Evolutionary conservation across 2,888 invertebrate species (phyloP).

Genomic region (Ctenicera cuprea): DNA sequence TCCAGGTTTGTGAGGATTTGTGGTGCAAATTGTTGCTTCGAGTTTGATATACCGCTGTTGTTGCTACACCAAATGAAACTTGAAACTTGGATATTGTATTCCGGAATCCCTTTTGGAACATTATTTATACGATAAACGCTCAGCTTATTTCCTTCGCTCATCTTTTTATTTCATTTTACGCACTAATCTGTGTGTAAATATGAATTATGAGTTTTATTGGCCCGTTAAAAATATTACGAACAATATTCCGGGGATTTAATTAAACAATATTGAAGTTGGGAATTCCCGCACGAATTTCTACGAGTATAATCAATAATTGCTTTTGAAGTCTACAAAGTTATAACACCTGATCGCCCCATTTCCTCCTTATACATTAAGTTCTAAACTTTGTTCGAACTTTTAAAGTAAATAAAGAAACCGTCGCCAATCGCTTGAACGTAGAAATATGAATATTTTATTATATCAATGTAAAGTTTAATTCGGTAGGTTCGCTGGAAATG

Average conservation of each 20-base stretch:
- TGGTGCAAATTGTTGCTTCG: slow-evolving; percentile 62
- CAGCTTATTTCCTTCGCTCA: too few species aligned
- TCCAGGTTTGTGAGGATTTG: slow-evolving; percentile 61
- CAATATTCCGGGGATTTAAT: too few species aligned
- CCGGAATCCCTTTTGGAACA: slow-evolving; percentile 34
- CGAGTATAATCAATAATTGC: slow-evolving; percentile 6
- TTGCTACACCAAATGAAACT: slow-evolving; percentile 37
- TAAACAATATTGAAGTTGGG: too few species aligned
- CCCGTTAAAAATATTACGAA: too few species aligned
- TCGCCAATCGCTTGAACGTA: background rate
- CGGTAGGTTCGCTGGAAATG: too few species aligned
- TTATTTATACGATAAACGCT: slow-evolving; percentile 23
- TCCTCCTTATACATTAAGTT: slow-evolving; percentile 7
- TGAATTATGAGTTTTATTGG: too few species aligned
- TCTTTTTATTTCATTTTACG: too few species aligned
- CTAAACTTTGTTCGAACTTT: background rate
- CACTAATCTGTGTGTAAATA: too few species aligned
- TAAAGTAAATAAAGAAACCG: background rate
- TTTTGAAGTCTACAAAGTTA: slow-evolving; percentile 4
- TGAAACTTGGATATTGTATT: slow-evolving; percentile 22
- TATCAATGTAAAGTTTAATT: too few species aligned
- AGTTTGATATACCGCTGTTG: slow-evolving; percentile 58
- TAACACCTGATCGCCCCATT: slow-evolving; percentile 7
- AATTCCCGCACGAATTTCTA: background rate
- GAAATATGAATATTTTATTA: background rate